A percentile compares a stretch with the other conserved stretches of the same genome.
Conservation (phyloP, 2,113 vertebrate species). For the Mormyrus lacerda region DNA sequence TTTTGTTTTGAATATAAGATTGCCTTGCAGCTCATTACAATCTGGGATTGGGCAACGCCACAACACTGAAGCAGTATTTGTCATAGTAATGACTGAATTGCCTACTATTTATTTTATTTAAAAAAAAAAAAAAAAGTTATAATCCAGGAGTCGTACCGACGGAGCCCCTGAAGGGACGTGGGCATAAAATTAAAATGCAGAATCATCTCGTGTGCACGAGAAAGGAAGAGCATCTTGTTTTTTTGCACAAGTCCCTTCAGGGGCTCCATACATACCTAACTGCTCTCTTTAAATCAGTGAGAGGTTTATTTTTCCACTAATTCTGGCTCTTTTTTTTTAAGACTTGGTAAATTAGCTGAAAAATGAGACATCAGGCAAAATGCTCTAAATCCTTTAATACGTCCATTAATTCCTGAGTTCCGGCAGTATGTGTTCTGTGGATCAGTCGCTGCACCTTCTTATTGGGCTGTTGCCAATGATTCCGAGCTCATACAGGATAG, state of each 20-base stretch:
- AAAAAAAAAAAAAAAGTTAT: neutral
- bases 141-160: neutral
- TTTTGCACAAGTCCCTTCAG: neutral
- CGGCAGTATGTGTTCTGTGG: neutral
- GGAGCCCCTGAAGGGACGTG: no score
- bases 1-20: neutral
- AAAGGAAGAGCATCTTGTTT: neutral
- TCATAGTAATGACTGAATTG: neutral
- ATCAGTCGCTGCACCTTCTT: conserved; percentile 67
- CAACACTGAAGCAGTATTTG: neutral
- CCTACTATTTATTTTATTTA: neutral
- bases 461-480: conserved; percentile 84
- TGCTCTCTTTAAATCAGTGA: neutral
- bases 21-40: neutral
- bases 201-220: neutral
- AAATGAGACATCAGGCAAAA: neutral
- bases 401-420: conserved; percentile 4
- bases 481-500: conserved; percentile 88
- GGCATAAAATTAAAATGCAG: neutral
- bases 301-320: neutral
- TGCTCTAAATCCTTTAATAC: neutral
- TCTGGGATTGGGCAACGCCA: neutral
- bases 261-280: neutral
- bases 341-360: neutral
- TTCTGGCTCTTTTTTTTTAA: neutral